Conservation (phyloP, 2,113 vertebrate species). For the Perca fluviatilis region DNA sequence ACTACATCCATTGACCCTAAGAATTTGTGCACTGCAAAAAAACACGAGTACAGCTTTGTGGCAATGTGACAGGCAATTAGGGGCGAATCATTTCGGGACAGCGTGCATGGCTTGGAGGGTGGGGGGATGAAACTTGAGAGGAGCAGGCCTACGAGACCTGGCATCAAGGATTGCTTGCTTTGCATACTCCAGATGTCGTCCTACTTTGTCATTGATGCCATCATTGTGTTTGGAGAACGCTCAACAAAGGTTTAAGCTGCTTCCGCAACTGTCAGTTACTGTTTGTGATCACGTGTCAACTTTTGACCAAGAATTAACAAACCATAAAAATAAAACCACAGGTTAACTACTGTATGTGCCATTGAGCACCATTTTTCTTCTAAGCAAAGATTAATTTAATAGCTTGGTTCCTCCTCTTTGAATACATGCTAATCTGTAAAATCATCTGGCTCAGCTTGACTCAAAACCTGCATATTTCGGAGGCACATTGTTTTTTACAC, state of each 20-base stretch:
- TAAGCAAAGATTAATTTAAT: neutral
- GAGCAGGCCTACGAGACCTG: conserved; percentile 38
- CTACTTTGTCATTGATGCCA: conserved; percentile 57
- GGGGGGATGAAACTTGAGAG: neutral
- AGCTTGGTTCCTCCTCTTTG: neutral
- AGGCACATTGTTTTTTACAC: neutral
- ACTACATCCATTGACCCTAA: conserved; percentile 16
- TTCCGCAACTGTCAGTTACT: conserved; percentile 5
- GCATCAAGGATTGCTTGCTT: conserved; percentile 19
- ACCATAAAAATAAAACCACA: neutral
- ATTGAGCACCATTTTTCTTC: neutral
- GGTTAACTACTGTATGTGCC: neutral
- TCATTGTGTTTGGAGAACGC: conserved; percentile 30
- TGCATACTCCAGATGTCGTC: conserved; percentile 65
- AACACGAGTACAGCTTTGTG: conserved; percentile 16
- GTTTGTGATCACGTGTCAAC: conserved; percentile 1
- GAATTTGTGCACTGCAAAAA: conserved; percentile 11
- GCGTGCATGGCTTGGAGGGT: conserved; percentile 4
- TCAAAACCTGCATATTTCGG: neutral
- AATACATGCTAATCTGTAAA: neutral
- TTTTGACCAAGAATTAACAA: neutral
- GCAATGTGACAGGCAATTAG: conserved; percentile 57
- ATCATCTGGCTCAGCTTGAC: neutral
- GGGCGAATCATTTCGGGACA: conserved; percentile 34
- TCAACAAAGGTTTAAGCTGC: conserved; percentile 35